Base-by-base conservation (phyloP, 2,113 vertebrate genomes). In the Corythornis madagascariensis region DNA sequence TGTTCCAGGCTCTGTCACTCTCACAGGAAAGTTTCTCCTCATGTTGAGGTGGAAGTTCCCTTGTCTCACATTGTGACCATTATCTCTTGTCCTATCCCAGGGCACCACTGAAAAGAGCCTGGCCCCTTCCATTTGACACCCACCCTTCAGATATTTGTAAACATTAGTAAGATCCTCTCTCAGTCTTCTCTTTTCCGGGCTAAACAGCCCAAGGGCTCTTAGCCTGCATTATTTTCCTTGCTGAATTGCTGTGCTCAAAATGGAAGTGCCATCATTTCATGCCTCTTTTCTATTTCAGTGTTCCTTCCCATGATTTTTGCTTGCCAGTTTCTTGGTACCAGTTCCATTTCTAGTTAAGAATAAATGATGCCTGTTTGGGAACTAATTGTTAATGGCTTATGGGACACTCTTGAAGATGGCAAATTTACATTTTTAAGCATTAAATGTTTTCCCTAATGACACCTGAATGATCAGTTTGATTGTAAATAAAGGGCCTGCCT, bases 371-470 rank as follows among this genome's bases (percentile, higher is more conserved):
- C 52, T 95, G 48, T 45, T 96, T 91, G 67, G 72, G 92, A 92
- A 81, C 56, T 89, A 65, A 73, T 59, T 48, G 5, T 72, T 96
- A 96, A 95, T 91, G 75, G 9, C 47, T 81, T 90, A 87, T 13
- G 83, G 75, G 64, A 89, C 94, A 82, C 83, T 96, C 47, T 82
- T 25, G 82, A 61, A 85, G 64, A 83, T 18, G 25, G 84, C 67
- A 89, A 81, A 26, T 86, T 95, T 90, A 88, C 17, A 83, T 92
- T 96, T 96, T 63, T 74, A 83, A 96, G 72, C 65, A 65, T 82
- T 94, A 96, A 92, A 70, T 69, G 71, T 75, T 94, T 95, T 96
- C 85, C 83, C 84, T 89, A 89, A 93, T 66, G 80, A 95, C 94
- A 77, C 70, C 29, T 73, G 89, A 96, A 80, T 92, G 88, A 86